Percentiles rank a stretch among this genome's conserved stretches.
Conservation (phyloP, 2,888 invertebrate genomes). For the Dasysyrphus tricinctus region DNA sequence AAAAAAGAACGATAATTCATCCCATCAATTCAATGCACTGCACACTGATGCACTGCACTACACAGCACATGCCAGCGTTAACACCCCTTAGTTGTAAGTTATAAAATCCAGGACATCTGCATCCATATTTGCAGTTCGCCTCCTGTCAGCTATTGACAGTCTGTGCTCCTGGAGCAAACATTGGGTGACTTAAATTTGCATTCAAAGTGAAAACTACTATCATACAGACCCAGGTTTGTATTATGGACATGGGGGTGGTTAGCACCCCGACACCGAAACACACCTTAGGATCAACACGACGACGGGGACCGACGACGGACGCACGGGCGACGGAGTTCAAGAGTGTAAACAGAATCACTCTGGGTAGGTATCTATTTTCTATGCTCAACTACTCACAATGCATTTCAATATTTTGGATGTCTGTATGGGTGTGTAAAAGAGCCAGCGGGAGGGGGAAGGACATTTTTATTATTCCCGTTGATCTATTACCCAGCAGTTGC, state of each 20-base stretch:
- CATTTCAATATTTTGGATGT: slow-evolving; percentile 63
- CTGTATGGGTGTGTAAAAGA: neutral
- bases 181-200: slow-evolving; percentile 66
- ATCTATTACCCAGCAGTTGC: slow-evolving; percentile 63
- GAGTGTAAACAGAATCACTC: slow-evolving; percentile 63
- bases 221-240: slow-evolving; percentile 23
- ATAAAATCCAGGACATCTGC: slow-evolving; percentile 67
- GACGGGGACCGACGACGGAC: neutral
- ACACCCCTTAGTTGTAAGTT: slow-evolving; percentile 51
- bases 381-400: slow-evolving; percentile 67
- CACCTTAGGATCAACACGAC: slow-evolving; percentile 11
- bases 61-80: slow-evolving; percentile 30
- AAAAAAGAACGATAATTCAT: slow-evolving; percentile 49
- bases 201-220: slow-evolving; percentile 66
- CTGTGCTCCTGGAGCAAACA: slow-evolving; percentile 47
- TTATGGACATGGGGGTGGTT: neutral
- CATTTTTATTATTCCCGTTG: slow-evolving; percentile 23
- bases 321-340: slow-evolving; percentile 38
- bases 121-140: slow-evolving; percentile 39
- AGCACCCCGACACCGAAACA: slow-evolving; percentile 20
- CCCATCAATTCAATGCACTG: slow-evolving; percentile 25
- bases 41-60: neutral
- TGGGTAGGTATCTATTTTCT: slow-evolving; percentile 52
- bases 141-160: slow-evolving; percentile 64
- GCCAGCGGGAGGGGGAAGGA: neutral